Conservation (phyloP, 2,113 vertebrate species). For the Tor tambroides region DNA sequence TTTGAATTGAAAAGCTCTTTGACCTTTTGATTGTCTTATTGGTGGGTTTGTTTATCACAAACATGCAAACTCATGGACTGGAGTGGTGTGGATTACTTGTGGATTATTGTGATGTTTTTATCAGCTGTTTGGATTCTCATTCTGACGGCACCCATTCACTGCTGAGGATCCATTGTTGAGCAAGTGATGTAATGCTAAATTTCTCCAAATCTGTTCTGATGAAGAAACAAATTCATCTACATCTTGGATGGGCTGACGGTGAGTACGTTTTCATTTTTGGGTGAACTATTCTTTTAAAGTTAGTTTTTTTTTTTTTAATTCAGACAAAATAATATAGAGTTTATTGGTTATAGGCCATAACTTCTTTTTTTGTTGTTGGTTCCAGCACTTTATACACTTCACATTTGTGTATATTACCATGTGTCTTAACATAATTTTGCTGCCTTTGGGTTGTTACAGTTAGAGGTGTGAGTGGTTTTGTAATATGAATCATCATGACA, state of each 20-base stretch:
- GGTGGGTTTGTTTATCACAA: neutral
- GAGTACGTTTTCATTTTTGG: neutral
- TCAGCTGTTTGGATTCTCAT: neutral
- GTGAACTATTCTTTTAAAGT: neutral
- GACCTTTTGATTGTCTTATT: neutral
- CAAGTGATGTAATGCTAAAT: no score
- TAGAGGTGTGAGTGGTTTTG: conserved; percentile 22
- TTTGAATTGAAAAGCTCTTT: neutral
- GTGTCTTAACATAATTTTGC: conserved; percentile 26
- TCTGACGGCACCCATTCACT: no score
- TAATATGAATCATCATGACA: conserved; percentile 25
- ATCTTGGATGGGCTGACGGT: neutral
- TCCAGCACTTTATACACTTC: neutral
- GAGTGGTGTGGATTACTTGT: no score
- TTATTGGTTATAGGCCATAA: neutral
- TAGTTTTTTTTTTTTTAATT: neutral
- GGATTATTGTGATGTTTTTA: neutral
- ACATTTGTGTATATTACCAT: neutral
- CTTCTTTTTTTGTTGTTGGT: neutral
- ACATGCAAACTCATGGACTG: neutral
- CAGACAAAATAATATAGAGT: neutral
- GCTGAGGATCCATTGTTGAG: no score
- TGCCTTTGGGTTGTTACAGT: conserved; percentile 31
- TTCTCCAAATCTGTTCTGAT: neutral
- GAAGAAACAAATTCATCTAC: neutral